These are phyloP conservation scores for Micrastur ruficollis DNA, from an alignment of 2,797 vertebrate genomes.

Conservation along the genomic window DNA sequence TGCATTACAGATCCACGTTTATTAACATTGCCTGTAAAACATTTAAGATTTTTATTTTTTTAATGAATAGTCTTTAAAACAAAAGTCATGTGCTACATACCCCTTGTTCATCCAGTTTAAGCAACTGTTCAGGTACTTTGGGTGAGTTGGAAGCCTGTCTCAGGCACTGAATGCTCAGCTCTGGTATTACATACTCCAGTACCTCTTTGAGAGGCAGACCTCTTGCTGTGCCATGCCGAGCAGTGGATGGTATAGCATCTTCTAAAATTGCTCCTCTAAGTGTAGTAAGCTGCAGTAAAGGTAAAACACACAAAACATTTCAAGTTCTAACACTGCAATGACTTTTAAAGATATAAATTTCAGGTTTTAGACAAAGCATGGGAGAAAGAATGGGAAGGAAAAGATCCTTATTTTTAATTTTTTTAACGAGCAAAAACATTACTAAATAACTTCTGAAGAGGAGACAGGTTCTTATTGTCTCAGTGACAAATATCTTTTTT, in stretches of 20 bases:
- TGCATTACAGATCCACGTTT: background rate
- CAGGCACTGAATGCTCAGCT: constrained; percentile 90
- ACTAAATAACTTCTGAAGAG: background rate
- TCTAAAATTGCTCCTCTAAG: constrained; percentile 93
- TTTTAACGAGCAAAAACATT: background rate
- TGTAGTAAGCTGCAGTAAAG: constrained; percentile 84
- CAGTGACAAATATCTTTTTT: background rate
- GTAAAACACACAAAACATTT: background rate
- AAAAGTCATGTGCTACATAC: constrained; percentile 74
- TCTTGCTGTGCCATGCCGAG: constrained; percentile 89
- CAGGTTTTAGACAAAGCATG: background rate
- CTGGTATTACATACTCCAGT: constrained; percentile 93
- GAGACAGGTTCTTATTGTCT: background rate
- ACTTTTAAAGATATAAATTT: background rate
- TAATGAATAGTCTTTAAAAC: background rate
- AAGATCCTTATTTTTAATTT: background rate
- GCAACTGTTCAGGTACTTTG: constrained; percentile 91
- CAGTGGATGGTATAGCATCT: constrained; percentile 94
- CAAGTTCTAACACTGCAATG: background rate
- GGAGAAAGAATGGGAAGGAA: background rate
- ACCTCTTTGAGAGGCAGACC: constrained; percentile 96
- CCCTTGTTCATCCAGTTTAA: constrained; percentile 97
- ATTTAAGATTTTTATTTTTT: background rate
- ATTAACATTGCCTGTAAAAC: background rate
- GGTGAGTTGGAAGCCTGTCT: constrained; percentile 89